Conservation (phyloP, 2,797 vertebrate genomes). For the Halcyon chelicuti region DNA sequence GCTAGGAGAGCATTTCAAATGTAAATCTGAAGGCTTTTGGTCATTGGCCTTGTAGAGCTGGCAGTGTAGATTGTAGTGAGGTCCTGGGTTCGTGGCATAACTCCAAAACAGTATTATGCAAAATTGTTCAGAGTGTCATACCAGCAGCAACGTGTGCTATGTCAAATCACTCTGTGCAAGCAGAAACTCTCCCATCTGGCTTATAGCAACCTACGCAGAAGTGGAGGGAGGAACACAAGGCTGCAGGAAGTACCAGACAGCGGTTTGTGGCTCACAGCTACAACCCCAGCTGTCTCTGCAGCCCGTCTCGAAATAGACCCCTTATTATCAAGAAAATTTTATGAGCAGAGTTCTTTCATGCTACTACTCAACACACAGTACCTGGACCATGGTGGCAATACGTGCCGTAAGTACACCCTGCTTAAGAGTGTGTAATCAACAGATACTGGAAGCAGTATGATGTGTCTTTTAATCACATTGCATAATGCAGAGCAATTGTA, state of each 20-base stretch:
- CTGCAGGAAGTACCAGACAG: not conserved
- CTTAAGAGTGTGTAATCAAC: not conserved
- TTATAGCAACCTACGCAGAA: not conserved
- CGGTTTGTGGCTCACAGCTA: not conserved
- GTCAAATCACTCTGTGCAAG: not conserved
- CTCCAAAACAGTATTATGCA: not conserved
- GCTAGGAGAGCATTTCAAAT: not conserved
- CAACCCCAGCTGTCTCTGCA: not conserved
- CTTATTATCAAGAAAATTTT: not conserved
- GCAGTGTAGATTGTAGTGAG: not conserved
- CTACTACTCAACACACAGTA: not conserved
- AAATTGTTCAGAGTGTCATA: not conserved
- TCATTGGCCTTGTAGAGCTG: not conserved
- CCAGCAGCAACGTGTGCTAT: rapidly evolving
- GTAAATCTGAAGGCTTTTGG: not conserved
- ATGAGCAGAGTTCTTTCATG: not conserved
- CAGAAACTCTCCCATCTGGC: not conserved
- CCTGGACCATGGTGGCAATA: not conserved
- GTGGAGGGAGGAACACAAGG: not conserved
- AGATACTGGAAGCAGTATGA: not conserved
- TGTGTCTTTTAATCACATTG: not conserved
- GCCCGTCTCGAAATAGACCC: not conserved
- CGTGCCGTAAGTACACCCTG: not conserved
- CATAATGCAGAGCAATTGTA: not conserved
- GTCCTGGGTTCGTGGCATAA: not conserved